Evolutionary conservation across 2,888 invertebrate species (phyloP), one percentile per base, ranked within the genome.

Genomic region (Baccha elongata): DNA sequence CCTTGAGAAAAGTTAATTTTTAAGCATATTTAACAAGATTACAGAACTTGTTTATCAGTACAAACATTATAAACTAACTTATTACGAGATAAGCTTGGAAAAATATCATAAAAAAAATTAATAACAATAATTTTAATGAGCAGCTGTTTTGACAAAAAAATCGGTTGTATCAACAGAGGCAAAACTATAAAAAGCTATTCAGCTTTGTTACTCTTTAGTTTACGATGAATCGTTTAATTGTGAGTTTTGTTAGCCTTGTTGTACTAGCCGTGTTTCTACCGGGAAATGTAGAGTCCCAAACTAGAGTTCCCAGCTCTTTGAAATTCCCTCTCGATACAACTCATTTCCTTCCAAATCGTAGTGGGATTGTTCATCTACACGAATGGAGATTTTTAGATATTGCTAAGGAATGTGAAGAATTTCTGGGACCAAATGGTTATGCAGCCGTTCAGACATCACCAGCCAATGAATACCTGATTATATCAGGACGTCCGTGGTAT

Each of bases 341-440:
- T 0, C 76, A 83, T 13, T 72, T 62, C 23, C 1, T 55, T 1
- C 1, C 53, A 5, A 50, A 64, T 11, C 89, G 89, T 32, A 92
- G 92, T 0, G 92, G 92, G 0, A 93, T 93, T 85, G 94, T 94
- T 0, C 94, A 94, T 85, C 91, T 94, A 0, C 93, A 94, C 85
- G 95, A 95, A 87, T 95, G 95, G 95, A 94, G 93, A 86, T 95
- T 94, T 93, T 89, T 91, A 8, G 95, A 95, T 87, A 93, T 95
- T 48, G 95, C 95, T 0, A 89, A 88, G 2, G 95, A 95, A 87
- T 95, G 95, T 87, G 94, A 94, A 87, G 87, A 92, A 26, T 95
- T 94, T 87, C 90, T 95, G 3, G 94, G 92, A 0, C 94, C 94
- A 0, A 92, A 89, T 60, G 95, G 94, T 2, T 95, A 91, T 87